These are phyloP conservation scores for Trichomalopsis sarcophagae DNA, from an alignment of 1,140 invertebrate genomes.

Conservation along the genomic window DNA sequence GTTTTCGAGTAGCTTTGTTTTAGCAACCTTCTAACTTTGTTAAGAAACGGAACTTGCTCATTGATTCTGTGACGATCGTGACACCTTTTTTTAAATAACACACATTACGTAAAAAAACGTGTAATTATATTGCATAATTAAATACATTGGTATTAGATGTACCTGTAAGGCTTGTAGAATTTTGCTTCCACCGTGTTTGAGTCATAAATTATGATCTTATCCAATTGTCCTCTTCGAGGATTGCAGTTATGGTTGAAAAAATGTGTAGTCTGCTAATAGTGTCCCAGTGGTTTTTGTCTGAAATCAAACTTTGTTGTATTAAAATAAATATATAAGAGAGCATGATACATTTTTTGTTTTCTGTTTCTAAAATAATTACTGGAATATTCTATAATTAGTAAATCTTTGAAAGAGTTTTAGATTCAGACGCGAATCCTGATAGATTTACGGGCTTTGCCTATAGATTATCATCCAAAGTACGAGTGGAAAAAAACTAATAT, in stretches of 20 bases:
- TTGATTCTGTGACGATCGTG: too few relatives aligned
- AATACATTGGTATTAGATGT: neutral
- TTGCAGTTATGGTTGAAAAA: neutral
- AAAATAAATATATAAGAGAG: too few relatives aligned
- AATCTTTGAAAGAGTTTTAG: neutral
- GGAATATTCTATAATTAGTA: too few relatives aligned
- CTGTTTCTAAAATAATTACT: too few relatives aligned
- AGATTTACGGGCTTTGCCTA: neutral
- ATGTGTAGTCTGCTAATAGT: neutral
- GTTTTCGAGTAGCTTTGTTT: too few relatives aligned
- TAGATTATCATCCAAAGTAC: neutral
- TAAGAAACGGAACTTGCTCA: too few relatives aligned
- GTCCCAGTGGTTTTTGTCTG: neutral
- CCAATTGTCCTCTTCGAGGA: neutral
- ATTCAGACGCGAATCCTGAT: neutral
- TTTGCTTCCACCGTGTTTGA: neutral
- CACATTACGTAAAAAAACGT: too few relatives aligned
- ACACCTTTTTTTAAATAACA: too few relatives aligned
- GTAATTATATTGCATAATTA: too few relatives aligned
- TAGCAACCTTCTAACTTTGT: too few relatives aligned
- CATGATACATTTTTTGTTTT: too few relatives aligned
- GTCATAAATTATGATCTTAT: conserved; percentile 33
- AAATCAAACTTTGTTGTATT: neutral
- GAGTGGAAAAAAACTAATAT: conserved; percentile 8
- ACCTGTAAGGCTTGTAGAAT: neutral